A percentile compares a stretch with the other conserved stretches of the same genome.
Conservation (phyloP, 53 echinoderm and acorn worm genomes). For the Crossaster papposus region DNA sequence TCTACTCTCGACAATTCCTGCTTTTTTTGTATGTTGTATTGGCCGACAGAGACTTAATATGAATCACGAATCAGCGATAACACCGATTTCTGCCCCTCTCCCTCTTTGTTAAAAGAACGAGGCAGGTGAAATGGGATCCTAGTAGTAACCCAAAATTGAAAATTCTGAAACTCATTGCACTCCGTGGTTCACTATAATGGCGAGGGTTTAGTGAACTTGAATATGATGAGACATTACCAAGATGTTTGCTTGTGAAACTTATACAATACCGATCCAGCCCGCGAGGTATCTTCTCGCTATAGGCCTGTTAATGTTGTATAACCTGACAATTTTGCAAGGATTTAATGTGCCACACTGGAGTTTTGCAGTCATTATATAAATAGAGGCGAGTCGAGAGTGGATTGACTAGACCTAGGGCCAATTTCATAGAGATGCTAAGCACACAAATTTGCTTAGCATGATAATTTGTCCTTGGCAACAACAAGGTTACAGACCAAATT, state of each 20-base stretch:
- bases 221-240: neutral
- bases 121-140: conserved; percentile 36
- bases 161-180: neutral
- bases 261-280: neutral
- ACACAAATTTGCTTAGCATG: no score
- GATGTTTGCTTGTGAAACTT: neutral
- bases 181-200: neutral
- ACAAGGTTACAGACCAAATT: no score
- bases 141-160: conserved; percentile 1
- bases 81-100: neutral
- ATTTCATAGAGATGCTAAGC: no score
- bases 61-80: conserved; percentile 47
- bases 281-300: neutral
- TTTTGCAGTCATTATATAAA: neutral
- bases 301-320: neutral
- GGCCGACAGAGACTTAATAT: conserved; percentile 36
- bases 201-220: conserved; percentile 31
- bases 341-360: neutral
- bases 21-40: neutral
- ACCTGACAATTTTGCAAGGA: no score
- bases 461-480: no score
- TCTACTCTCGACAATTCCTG: conserved; percentile 31
- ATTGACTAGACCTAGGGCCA: no score
- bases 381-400: neutral
- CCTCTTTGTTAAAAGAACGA: neutral